Conservation (phyloP, 2,888 invertebrate genomes). For the Pseudeuparius sepicola region DNA sequence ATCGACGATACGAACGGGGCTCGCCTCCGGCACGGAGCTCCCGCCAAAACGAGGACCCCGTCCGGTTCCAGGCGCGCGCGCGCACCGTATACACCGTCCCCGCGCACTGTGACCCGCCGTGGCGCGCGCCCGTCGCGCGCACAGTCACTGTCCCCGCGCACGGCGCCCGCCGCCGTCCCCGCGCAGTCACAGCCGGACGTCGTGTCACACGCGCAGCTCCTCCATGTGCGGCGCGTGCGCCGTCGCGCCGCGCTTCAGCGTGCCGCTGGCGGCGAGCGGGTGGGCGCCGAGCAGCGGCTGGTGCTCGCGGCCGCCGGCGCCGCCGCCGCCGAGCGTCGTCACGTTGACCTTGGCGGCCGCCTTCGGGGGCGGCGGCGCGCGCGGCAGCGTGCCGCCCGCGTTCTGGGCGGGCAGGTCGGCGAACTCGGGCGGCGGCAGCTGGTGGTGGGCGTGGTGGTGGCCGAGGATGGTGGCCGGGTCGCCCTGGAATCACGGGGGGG, state of each 20-base stretch:
- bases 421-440: conserved; percentile 74
- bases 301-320: conserved; percentile 49
- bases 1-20: too few relatives aligned
- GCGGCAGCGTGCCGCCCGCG: conserved; percentile 58
- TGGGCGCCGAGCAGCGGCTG: conserved; percentile 63
- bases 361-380: conserved; percentile 58
- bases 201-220: conserved; percentile 77
- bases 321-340: conserved; percentile 45
- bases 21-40: too few relatives aligned
- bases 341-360: conserved; percentile 55
- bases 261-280: conserved; percentile 67
- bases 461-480: conserved; percentile 64
- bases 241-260: conserved; percentile 66
- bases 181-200: too few relatives aligned
- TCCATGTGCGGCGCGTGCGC: conserved; percentile 55
- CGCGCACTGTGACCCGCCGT: too few relatives aligned
- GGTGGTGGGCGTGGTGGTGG: conserved; percentile 69
- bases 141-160: too few relatives aligned
- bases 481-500: too few relatives aligned
- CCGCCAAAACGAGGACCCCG: too few relatives aligned
- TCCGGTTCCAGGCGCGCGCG: too few relatives aligned
- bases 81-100: too few relatives aligned
- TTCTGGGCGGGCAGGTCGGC: conserved; percentile 69
- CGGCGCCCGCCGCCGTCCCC: too few relatives aligned
- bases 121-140: too few relatives aligned